Conservation (phyloP, 35 echinoderm and acorn worm species). For the Ophiothrix spiculata region DNA sequence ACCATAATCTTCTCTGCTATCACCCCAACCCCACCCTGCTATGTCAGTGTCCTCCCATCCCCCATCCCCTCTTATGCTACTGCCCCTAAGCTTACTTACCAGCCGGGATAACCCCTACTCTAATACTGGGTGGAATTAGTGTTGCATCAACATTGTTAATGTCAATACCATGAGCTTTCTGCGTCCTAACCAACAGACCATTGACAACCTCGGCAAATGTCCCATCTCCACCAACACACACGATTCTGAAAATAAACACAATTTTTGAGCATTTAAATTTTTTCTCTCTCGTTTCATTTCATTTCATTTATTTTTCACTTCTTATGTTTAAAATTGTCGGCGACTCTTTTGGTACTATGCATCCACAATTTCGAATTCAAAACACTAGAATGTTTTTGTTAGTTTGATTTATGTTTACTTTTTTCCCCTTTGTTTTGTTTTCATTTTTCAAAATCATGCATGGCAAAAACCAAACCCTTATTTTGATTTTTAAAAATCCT, state of each 20-base stretch:
- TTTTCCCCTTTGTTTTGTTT: too few species aligned
- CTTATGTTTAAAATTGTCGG: not conserved
- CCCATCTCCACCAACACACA: constrained; percentile 90
- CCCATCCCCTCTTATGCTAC: not conserved
- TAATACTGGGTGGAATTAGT: constrained; percentile 45
- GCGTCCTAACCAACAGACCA: constrained; percentile 63
- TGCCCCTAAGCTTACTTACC: constrained; percentile 34
- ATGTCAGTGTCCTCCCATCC: not conserved
- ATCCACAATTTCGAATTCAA: not conserved
- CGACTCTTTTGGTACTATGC: not conserved
- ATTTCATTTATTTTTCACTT: not conserved
- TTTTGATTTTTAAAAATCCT: too few species aligned
- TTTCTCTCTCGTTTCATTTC: too few species aligned
- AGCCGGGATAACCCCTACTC: constrained; percentile 86
- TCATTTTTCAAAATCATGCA: too few species aligned
- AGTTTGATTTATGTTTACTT: too few species aligned
- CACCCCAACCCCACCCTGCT: too few species aligned
- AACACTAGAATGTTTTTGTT: too few species aligned
- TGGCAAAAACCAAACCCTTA: too few species aligned
- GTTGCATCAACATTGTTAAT: constrained; percentile 51
- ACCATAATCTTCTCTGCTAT: constrained; percentile 39
- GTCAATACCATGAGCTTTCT: constrained; percentile 70
- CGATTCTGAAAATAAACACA: constrained; percentile 46
- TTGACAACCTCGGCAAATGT: constrained; percentile 85
- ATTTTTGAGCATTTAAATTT: not conserved